These are phyloP conservation scores for Crocallis elinguaria DNA, from an alignment of 2,888 invertebrate genomes.

Conservation along the genomic window DNA sequence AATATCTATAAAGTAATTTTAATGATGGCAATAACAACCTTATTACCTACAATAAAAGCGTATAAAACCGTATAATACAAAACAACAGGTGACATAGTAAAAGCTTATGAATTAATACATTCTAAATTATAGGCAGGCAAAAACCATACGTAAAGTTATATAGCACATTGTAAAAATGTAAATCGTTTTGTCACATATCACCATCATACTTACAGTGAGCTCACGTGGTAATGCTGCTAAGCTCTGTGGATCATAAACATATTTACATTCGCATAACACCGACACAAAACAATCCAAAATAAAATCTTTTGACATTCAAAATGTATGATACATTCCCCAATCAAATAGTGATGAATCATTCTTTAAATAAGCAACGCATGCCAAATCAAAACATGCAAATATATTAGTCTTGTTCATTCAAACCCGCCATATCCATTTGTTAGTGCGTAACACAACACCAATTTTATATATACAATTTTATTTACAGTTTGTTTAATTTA, in stretches of 20 bases:
- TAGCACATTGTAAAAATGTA: conserved; percentile 3
- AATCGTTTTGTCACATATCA: conserved; percentile 26
- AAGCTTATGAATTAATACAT: not conserved
- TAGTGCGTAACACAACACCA: conserved; percentile 38
- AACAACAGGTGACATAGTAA: too few species aligned
- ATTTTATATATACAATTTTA: conserved; percentile 49
- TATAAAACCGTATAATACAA: too few species aligned
- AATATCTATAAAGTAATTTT: too few species aligned
- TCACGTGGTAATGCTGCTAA: conserved; percentile 92
- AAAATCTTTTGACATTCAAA: conserved; percentile 27
- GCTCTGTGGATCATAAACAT: conserved; percentile 89
- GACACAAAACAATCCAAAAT: conserved; percentile 35
- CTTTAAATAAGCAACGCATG: conserved; percentile 35
- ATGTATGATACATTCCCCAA: conserved; percentile 53
- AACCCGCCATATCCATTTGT: conserved; percentile 35
- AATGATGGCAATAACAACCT: too few species aligned
- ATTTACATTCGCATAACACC: conserved; percentile 73
- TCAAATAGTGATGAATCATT: conserved; percentile 24
- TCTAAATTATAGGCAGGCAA: not conserved
- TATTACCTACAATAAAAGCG: too few species aligned
- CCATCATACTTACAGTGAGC: conserved; percentile 89
- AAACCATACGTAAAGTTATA: not conserved
- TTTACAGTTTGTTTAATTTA: conserved; percentile 53
- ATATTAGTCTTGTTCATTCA: conserved; percentile 34
- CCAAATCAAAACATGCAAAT: conserved; percentile 36